Evolutionary conservation across 2,888 invertebrate genomes (phyloP).

Genomic region (Sarcophaga subvicina): DNA sequence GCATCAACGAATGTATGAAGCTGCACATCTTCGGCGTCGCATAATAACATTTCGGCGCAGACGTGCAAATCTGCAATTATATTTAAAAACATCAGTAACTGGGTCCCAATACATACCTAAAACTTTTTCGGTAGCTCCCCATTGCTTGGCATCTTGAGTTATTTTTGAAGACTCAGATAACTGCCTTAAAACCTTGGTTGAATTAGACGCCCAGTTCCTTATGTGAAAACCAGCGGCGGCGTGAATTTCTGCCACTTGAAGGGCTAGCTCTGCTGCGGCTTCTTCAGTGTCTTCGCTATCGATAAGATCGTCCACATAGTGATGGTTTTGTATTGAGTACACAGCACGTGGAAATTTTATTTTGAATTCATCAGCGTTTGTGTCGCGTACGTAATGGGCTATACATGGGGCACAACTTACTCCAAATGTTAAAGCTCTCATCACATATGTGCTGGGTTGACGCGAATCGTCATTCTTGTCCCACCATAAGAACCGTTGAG

Average conservation of each 20-base stretch:
- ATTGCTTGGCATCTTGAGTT: slow-evolving; percentile 13
- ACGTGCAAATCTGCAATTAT: slow-evolving; percentile 62
- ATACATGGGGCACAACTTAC: slow-evolving; percentile 7
- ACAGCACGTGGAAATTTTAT: slow-evolving; percentile 10
- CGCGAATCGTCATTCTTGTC: slow-evolving; percentile 24
- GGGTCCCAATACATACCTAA: slow-evolving; percentile 64
- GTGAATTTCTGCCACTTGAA: slow-evolving; percentile 9
- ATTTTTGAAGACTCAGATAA: slow-evolving; percentile 12
- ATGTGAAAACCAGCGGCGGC: slow-evolving; percentile 20
- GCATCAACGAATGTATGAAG: slow-evolving; percentile 60
- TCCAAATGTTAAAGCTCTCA: slow-evolving; percentile 52
- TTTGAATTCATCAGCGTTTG: slow-evolving; percentile 17
- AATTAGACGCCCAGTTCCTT: slow-evolving; percentile 50
- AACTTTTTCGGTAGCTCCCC: slow-evolving; percentile 52
- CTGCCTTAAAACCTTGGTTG: slow-evolving; percentile 10
- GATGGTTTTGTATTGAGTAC: slow-evolving; percentile 31
- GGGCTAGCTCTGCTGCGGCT: background rate
- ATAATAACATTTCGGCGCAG: slow-evolving; percentile 45
- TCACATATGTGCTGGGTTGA: slow-evolving; percentile 30
- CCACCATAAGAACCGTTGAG: slow-evolving; percentile 43
- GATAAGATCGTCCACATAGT: slow-evolving; percentile 35
- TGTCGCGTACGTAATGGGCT: slow-evolving; percentile 38
- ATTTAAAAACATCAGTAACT: slow-evolving; percentile 56
- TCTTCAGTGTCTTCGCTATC: slow-evolving; percentile 40
- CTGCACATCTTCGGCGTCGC: background rate